Evolutionary conservation across 2,888 invertebrate species (phyloP), one percentile per base, ranked within the genome.

Genomic region (Diabrotica balteata): DNA sequence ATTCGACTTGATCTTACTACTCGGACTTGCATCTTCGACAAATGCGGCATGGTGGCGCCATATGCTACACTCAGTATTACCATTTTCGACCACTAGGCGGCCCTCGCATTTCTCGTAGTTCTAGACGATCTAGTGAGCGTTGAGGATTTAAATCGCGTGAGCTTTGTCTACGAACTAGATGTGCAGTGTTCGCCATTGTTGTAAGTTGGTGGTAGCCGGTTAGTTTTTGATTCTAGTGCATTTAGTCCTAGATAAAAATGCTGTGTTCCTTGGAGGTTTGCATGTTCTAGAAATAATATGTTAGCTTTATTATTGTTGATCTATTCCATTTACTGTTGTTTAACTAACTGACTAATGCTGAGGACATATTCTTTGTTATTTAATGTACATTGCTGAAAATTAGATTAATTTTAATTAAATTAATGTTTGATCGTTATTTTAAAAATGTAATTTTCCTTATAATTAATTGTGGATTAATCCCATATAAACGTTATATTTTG

Each of bases 131-230:
- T 77, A 95, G 84, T 60, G 94, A 94, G 72, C 92, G 89, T 83
- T 94, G 94, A 52, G 87, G 87, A 80, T 91, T 90, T 57, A 94
- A 87, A 80, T 95, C 95, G 75, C 94, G 88, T 67, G 95, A 95
- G 84, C 95, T 95, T 85, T 95, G 95, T 66, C 95, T 89, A 76
- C 95, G 89, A 80, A 95, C 90, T 81, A 95, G 87, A 85, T 95
- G 95, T 66, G 94, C 94, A 76, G 95, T 93, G 84, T 95, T 95
- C 80, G 95, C 95, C 95, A 95, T 95, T 79, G 60, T 54, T 8
- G 45, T 8, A 46, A 17, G 17, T 17, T 17, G 17, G 17, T 17
- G 17, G 17, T 17, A 17, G 17, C 17, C 17, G 17, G 17, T 17
- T 2, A 2, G 17, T 17, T 17, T 17, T 17, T 17, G 7, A 10